Conservation (phyloP, 2,113 vertebrate species). For the Phycodurus eques region DNA sequence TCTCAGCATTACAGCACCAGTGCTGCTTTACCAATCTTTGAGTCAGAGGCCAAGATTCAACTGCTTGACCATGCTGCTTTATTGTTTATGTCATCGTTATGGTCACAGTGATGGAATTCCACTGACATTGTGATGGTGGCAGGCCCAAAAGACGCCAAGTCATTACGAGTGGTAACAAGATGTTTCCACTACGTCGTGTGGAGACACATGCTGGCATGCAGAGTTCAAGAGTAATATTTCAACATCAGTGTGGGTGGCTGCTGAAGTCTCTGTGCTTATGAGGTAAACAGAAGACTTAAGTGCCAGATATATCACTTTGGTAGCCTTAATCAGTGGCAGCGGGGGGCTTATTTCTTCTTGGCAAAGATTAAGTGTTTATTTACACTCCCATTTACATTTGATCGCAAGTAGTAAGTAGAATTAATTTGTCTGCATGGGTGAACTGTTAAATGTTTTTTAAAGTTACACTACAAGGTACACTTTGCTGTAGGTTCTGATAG, state of each 20-base stretch:
- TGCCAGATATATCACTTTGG: constrained; percentile 71
- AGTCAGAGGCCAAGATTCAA: constrained; percentile 16
- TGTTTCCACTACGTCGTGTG: constrained; percentile 23
- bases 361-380: constrained; percentile 68
- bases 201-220: constrained; percentile 16
- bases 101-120: constrained; percentile 14
- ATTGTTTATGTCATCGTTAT: constrained; percentile 11
- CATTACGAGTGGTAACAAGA: constrained; percentile 25
- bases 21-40: constrained; percentile 28
- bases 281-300: constrained; percentile 66
- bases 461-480: constrained; percentile 18
- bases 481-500: background rate
- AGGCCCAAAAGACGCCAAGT: constrained; percentile 9
- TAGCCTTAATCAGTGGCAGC: constrained; percentile 66
- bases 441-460: constrained; percentile 53
- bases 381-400: constrained; percentile 69
- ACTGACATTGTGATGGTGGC: constrained; percentile 19
- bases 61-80: constrained; percentile 26
- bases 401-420: constrained; percentile 59
- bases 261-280: constrained; percentile 63
- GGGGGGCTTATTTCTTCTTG: constrained; percentile 64
- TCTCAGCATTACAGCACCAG: constrained; percentile 9
- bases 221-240: constrained; percentile 48
- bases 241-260: constrained; percentile 52
- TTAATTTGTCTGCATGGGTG: constrained; percentile 62